Evolutionary conservation across 2,113 vertebrate genomes (phyloP), one percentile per base, ranked within the genome.

Genomic region (Strix aluco): DNA sequence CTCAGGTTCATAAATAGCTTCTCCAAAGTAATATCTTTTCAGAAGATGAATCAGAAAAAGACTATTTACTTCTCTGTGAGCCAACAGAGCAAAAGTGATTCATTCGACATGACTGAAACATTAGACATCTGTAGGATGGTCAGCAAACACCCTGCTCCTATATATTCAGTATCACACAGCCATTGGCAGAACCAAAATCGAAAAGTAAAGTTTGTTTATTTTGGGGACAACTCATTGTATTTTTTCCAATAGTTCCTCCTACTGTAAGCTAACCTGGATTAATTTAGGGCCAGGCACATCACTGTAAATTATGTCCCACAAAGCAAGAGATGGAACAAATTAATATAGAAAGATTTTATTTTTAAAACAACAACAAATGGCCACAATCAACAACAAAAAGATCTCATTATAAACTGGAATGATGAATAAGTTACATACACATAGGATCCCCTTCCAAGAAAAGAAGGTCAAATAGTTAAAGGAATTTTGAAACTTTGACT

Each of bases 201-300:
- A 94, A 96, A 93, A 85, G 29, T 59, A 67, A 90, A 46, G 13
- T 88, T 83, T 95, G 52, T 94, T 97, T 92, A 81, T 90, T 93
- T 38, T 88, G 74, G 44, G 93, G 81, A 93, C 23, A 66, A 77
- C 11, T 91, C 49, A 38, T 11, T 73, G 23, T 79, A 91, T 58
- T 88, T 96, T 84, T 93, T 87, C 81, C 82, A 92, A 32, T n/a
- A 71, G 49, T 71, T 81, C 74, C 94, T 95, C 94, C 92, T 94
- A 94, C 81, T 95, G 81, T 86, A 94, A 81, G 77, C 6, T 85
- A 96, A 97, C 86, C 71, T 95, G 74, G 63, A 86, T 84, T 96
- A 40, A 46, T 63, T 92, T 82, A 77, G 57, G 47, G 65, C 57
- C 78, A 95, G 83, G 52, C 32, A 94, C 34, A 86, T 92, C 80